These are phyloP conservation scores for Lymantria monacha DNA, from an alignment of 2,888 invertebrate species.

Conservation along the genomic window DNA sequence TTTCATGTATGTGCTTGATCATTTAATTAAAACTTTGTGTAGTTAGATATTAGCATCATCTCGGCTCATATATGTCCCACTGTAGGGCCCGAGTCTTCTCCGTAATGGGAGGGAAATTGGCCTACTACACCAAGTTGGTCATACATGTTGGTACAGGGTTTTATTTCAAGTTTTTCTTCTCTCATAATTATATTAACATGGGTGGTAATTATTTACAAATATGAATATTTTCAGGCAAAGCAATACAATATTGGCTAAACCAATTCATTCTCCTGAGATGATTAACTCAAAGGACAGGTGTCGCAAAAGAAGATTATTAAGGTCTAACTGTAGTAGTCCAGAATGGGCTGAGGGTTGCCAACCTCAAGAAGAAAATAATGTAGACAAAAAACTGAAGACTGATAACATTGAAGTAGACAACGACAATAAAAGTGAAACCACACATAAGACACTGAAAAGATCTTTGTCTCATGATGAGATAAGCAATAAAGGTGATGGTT, in stretches of 20 bases:
- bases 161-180: too few relatives aligned
- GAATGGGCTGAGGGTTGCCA: constrained; percentile 71
- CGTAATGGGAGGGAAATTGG: too few relatives aligned
- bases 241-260: constrained; percentile 48
- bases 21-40: too few relatives aligned
- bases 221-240: constrained; percentile 50
- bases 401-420: constrained; percentile 19
- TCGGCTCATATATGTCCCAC: too few relatives aligned
- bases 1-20: too few relatives aligned
- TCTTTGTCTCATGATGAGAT: constrained; percentile 45
- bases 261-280: constrained; percentile 60
- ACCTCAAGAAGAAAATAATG: constrained; percentile 43
- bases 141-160: too few relatives aligned
- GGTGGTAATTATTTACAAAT: too few relatives aligned
- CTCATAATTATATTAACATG: too few relatives aligned
- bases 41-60: too few relatives aligned
- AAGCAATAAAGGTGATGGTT: constrained; percentile 60
- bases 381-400: constrained; percentile 45
- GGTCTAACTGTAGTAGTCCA: constrained; percentile 59
- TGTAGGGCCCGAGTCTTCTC: too few relatives aligned
- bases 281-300: constrained; percentile 39
- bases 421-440: constrained; percentile 18
- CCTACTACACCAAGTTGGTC: too few relatives aligned
- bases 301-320: constrained; percentile 51
- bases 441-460: constrained; percentile 42